phyloP scores from a whole-genome alignment of 2,113 vertebrate genomes.

The Bothrops jararaca region DNA sequence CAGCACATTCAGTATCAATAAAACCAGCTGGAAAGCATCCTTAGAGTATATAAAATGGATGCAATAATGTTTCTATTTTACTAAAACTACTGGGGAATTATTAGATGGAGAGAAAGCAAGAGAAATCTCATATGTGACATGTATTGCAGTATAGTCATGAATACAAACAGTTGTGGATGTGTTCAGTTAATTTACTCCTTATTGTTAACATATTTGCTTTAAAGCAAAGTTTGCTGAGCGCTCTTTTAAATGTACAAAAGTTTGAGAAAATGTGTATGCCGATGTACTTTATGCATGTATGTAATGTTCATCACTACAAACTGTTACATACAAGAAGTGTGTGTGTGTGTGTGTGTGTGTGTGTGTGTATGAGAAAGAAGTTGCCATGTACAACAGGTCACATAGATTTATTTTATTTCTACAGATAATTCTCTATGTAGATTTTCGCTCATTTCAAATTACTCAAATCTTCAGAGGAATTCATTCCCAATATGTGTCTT shows the following conservation, averaged over 20 bases:
- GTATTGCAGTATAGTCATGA: neutral
- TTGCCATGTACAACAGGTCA: neutral
- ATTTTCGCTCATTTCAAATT: neutral
- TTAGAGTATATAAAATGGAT: neutral
- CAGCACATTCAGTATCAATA: neutral
- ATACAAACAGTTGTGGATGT: neutral
- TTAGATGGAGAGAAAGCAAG: neutral
- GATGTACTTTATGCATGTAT: neutral
- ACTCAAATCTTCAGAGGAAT: neutral
- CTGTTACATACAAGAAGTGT: neutral
- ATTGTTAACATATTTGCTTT: neutral
- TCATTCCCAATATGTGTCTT: neutral
- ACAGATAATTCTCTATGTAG: neutral
- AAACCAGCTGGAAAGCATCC: neutral
- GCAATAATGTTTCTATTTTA: neutral
- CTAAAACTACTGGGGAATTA: neutral
- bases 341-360: neutral
- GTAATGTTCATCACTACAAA: neutral
- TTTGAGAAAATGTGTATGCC: neutral
- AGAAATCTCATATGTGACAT: neutral
- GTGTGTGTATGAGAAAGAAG: neutral
- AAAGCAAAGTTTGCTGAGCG: neutral
- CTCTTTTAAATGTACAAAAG: neutral
- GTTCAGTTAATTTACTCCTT: neutral
- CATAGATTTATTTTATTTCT: neutral